Conservation (phyloP, 1,140 invertebrate species). For the Drosophila nannoptera region DNA sequence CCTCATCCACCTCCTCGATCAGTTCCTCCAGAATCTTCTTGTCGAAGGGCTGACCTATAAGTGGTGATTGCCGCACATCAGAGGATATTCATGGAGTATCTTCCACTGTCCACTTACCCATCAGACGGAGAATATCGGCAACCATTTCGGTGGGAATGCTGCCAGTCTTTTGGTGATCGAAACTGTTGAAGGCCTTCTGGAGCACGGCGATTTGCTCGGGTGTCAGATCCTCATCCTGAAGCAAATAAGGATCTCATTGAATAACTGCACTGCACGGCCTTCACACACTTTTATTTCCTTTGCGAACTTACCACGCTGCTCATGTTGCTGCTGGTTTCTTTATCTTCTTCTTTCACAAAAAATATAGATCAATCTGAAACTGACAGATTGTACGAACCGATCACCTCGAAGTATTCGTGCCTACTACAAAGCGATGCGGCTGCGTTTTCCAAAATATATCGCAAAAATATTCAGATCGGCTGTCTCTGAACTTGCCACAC, state of each 20-base stretch:
- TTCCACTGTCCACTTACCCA: slow-evolving; percentile 82
- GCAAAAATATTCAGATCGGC: slow-evolving; percentile 47
- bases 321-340: slow-evolving; percentile 56
- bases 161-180: slow-evolving; percentile 95
- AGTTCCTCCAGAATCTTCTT: slow-evolving; percentile 96
- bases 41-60: slow-evolving; percentile 90
- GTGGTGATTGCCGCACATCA: no score
- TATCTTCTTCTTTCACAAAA: slow-evolving; percentile 7
- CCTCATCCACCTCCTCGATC: slow-evolving; percentile 96
- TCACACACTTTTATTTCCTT: neutral
- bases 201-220: slow-evolving; percentile 87
- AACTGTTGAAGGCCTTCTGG: slow-evolving; percentile 97
- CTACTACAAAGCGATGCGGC: slow-evolving; percentile 62
- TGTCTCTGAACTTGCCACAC: slow-evolving; percentile 69
- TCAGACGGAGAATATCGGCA: slow-evolving; percentile 93
- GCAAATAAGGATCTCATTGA: slow-evolving; percentile 2
- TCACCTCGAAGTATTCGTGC: slow-evolving; percentile 65
- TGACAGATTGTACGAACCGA: slow-evolving; percentile 59
- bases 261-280: neutral
- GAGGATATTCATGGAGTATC: no score
- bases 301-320: slow-evolving; percentile 57
- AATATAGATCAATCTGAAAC: slow-evolving; percentile 36
- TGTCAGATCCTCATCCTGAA: slow-evolving; percentile 83
- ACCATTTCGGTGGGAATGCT: slow-evolving; percentile 97
- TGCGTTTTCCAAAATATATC: slow-evolving; percentile 77